Evolutionary conservation across 2,797 vertebrate genomes (phyloP).

Genomic region (Takifugu rubripes): DNA sequence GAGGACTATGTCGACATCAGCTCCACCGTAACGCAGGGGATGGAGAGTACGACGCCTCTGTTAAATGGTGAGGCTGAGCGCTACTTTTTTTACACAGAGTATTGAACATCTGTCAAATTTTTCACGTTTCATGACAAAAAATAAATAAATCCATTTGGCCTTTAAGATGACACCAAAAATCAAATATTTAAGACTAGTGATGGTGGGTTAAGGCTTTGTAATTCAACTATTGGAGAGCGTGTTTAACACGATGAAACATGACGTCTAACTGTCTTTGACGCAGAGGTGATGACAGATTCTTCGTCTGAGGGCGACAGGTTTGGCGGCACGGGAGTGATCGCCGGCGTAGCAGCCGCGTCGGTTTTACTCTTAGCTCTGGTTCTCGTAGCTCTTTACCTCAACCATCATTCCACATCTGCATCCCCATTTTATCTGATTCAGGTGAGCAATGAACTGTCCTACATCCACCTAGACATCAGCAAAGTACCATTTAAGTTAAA

Average conservation of each 20-base stretch:
- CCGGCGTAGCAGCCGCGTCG: conserved; percentile 80
- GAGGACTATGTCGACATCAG: conserved; percentile 74
- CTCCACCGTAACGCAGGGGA: conserved; percentile 43
- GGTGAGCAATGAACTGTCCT: conserved; percentile 42
- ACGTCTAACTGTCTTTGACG: conserved; percentile 4
- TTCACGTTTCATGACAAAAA: too few relatives aligned
- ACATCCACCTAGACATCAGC: neutral
- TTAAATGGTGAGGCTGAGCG: conserved; percentile 68
- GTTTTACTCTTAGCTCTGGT: conserved; percentile 80
- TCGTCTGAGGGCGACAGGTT: conserved; percentile 52
- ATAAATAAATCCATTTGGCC: neutral
- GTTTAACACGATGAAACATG: neutral
- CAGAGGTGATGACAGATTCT: conserved; percentile 62
- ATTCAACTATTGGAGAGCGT: neutral
- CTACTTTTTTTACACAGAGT: neutral
- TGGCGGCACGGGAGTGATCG: conserved; percentile 79
- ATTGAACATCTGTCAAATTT: too few relatives aligned
- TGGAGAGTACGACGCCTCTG: conserved; percentile 53
- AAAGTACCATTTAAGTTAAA: neutral
- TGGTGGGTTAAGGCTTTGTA: conserved; percentile 69
- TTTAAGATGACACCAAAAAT: conserved; percentile 80
- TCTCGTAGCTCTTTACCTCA: conserved; percentile 85
- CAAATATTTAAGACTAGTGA: conserved; percentile 67
- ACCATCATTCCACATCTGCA: conserved; percentile 75
- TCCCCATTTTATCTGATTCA: conserved; percentile 79